phyloP scores from a whole-genome alignment of 2,888 invertebrate genomes.

The Tromatobia lineatoria region DNA sequence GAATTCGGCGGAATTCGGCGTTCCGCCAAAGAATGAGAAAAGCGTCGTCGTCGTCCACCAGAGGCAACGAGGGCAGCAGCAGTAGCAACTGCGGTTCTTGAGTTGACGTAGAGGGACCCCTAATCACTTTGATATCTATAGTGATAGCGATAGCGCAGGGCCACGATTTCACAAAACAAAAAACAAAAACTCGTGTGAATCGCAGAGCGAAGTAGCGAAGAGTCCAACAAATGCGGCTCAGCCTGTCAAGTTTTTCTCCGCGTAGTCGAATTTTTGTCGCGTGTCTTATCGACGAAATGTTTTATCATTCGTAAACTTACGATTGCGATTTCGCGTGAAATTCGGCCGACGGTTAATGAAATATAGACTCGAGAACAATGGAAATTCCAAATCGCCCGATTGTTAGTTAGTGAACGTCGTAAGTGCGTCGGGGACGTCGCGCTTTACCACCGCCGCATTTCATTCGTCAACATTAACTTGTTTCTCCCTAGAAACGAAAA shows the following conservation, averaged over 20 bases:
- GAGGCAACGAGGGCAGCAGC: too few relatives aligned
- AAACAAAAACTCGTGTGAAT: conserved; percentile 3
- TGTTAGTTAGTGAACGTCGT: too few relatives aligned
- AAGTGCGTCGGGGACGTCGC: too few relatives aligned
- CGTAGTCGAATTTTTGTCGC: not conserved
- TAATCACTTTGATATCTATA: conserved; percentile 11
- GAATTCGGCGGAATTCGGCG: too few relatives aligned
- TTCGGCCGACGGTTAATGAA: not conserved
- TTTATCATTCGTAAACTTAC: not conserved
- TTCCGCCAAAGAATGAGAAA: not conserved
- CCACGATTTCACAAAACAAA: not conserved
- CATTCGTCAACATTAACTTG: not conserved
- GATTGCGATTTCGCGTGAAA: not conserved
- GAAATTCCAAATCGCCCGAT: too few relatives aligned
- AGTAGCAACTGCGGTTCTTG: not conserved
- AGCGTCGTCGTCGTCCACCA: not conserved
- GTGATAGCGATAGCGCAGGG: not conserved
- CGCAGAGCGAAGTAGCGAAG: not conserved
- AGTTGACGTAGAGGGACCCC: not conserved
- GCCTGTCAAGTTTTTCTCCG: not conserved
- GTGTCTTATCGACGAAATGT: not conserved
- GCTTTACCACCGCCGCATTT: too few relatives aligned
- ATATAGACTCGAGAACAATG: too few relatives aligned
- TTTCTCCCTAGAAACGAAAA: not conserved
- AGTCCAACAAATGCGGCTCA: not conserved